Evolutionary conservation across 2,113 vertebrate species (phyloP).

Genomic region (Saguinus midas): DNA sequence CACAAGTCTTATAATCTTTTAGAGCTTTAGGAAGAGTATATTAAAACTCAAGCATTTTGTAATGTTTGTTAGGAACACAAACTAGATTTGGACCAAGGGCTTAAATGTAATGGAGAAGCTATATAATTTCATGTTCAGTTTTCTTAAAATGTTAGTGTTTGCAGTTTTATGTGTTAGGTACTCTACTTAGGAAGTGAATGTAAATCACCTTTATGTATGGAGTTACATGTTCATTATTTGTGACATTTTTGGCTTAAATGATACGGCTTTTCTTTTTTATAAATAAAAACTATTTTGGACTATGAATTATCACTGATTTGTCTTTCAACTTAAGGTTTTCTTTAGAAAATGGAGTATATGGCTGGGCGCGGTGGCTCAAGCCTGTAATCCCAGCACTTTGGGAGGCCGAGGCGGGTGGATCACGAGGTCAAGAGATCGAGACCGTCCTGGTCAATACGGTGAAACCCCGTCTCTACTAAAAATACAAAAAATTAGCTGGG

Average conservation of each 20-base stretch:
- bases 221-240: slow-evolving; percentile 35
- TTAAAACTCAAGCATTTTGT: slow-evolving; percentile 9
- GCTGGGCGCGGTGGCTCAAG: too few relatives aligned
- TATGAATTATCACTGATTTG: slow-evolving; percentile 19
- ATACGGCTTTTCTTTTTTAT: not conserved
- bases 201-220: not conserved
- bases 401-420: too few relatives aligned
- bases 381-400: too few relatives aligned
- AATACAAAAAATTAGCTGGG: too few relatives aligned
- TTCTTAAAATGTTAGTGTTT: not conserved
- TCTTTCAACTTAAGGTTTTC: not conserved
- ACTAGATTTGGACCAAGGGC: not conserved
- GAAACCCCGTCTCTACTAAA: too few relatives aligned
- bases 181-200: slow-evolving; percentile 12
- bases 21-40: not conserved
- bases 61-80: not conserved
- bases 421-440: too few relatives aligned
- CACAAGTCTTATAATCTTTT: not conserved
- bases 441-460: too few relatives aligned
- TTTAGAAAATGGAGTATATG: slow-evolving; percentile 10
- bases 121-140: not conserved
- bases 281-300: slow-evolving; percentile 8
- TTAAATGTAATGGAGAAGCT: not conserved
- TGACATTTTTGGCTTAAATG: not conserved
- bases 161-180: not conserved